Conservation (phyloP, 1,140 invertebrate genomes). For the Latrodectus geometricus region DNA sequence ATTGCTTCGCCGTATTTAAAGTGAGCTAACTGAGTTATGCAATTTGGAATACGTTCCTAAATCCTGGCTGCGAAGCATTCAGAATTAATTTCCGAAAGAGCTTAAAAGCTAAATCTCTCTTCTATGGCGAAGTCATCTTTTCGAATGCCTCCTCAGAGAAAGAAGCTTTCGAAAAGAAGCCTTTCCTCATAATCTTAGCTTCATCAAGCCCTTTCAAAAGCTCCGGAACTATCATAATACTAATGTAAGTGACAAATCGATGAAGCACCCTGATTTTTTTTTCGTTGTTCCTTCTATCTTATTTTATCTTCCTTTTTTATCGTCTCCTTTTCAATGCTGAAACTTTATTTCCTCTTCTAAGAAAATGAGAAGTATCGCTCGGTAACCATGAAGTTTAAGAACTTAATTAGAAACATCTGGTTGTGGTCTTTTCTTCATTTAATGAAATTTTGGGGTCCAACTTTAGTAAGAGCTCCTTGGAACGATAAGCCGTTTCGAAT, state of each 20-base stretch:
- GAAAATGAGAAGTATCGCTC: conserved; percentile 59
- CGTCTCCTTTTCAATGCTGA: conserved; percentile 60
- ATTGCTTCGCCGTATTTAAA: conserved; percentile 58
- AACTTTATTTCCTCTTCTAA: conserved; percentile 62
- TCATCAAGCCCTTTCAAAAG: conserved; percentile 62
- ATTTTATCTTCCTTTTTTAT: conserved; percentile 57
- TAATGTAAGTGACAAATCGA: conserved; percentile 63
- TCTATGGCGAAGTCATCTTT: conserved; percentile 46
- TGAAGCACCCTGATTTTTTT: conserved; percentile 42
- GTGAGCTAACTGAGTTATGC: conserved; percentile 61
- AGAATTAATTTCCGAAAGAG: conserved; percentile 62
- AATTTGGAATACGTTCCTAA: conserved; percentile 62
- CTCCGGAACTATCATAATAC: conserved; percentile 63
- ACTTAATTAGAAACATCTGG: conserved; percentile 63
- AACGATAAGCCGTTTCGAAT: conserved; percentile 60
- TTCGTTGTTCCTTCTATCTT: conserved; percentile 30
- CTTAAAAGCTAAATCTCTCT: conserved; percentile 62
- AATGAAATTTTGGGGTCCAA: conserved; percentile 60
- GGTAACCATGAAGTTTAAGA: conserved; percentile 60
- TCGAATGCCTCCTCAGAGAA: conserved; percentile 53
- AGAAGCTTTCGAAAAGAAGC: conserved; percentile 55
- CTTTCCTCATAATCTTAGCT: conserved; percentile 59
- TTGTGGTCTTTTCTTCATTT: conserved; percentile 62
- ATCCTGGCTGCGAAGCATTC: conserved; percentile 60
- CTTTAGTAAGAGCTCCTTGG: neutral